Conservation (phyloP, 2,797 vertebrate genomes). For the Alauda arvensis region DNA sequence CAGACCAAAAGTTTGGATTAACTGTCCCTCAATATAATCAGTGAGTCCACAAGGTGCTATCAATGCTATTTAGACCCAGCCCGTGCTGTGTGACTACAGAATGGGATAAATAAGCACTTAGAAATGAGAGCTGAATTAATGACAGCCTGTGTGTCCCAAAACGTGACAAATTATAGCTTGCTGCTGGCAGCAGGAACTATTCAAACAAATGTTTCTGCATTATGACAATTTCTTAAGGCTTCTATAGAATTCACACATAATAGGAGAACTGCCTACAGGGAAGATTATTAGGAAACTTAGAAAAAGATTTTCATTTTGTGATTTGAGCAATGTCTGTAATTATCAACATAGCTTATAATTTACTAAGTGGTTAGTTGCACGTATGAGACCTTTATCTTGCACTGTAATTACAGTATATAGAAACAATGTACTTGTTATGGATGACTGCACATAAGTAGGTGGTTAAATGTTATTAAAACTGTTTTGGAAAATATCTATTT, state of each 20-base stretch:
- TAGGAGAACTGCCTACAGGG: slow-evolving; percentile 12
- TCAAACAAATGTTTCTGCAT: slow-evolving; percentile 49
- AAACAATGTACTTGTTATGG: slow-evolving; percentile 15
- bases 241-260: neutral
- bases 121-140: neutral
- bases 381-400: slow-evolving; percentile 29
- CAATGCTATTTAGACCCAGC: neutral
- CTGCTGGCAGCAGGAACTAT: slow-evolving; percentile 27
- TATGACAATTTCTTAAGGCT: slow-evolving; percentile 9
- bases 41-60: neutral
- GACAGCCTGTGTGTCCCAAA: neutral
- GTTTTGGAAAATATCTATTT: neutral
- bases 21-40: neutral
- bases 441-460: slow-evolving; percentile 3
- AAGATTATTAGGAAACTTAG: slow-evolving; percentile 38
- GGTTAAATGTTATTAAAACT: slow-evolving; percentile 20
- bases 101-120: slow-evolving; percentile 8
- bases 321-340: slow-evolving; percentile 45
- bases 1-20: neutral
- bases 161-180: slow-evolving; percentile 38
- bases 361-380: slow-evolving; percentile 40
- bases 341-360: slow-evolving; percentile 47
- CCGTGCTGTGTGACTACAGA: neutral
- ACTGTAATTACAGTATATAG: slow-evolving; percentile 38
- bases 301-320: slow-evolving; percentile 48